Conservation (phyloP, 2,888 invertebrate genomes). For the Dasysyrphus albostriatus region DNA sequence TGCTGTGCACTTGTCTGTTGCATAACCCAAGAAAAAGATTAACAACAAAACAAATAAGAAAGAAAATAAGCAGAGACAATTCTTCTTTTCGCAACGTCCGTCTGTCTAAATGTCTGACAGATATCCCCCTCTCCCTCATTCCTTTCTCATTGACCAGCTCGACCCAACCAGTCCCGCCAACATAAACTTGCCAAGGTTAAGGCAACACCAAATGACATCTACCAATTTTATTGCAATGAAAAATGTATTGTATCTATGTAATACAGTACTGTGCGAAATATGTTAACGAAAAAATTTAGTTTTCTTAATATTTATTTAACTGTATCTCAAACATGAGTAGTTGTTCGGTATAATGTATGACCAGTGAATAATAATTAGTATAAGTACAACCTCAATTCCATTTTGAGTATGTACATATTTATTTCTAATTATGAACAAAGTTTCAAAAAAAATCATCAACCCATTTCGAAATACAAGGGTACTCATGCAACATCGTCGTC, state of each 20-base stretch:
- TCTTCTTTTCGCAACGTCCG: constrained; percentile 9
- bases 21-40: constrained; percentile 52
- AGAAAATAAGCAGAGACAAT: constrained; percentile 24
- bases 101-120: constrained; percentile 42
- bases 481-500: too few relatives aligned
- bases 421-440: too few relatives aligned
- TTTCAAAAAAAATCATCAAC: too few relatives aligned
- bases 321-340: too few relatives aligned
- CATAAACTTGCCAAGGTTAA: constrained; percentile 70
- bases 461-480: too few relatives aligned
- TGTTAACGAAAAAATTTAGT: not conserved
- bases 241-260: constrained; percentile 29
- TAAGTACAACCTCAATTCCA: too few relatives aligned
- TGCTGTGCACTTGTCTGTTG: constrained; percentile 69
- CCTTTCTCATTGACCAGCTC: not conserved
- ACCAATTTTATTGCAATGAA: constrained; percentile 37
- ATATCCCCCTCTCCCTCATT: not conserved
- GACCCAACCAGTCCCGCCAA: constrained; percentile 47
- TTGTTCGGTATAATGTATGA: too few relatives aligned
- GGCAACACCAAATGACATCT: constrained; percentile 61
- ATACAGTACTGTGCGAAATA: constrained; percentile 32
- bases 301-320: too few relatives aligned
- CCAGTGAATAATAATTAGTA: too few relatives aligned
- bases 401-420: too few relatives aligned
- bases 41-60: not conserved